Evolutionary conservation across 2,113 vertebrate species (phyloP).

Genomic region (Lichenostomus cassidix): DNA sequence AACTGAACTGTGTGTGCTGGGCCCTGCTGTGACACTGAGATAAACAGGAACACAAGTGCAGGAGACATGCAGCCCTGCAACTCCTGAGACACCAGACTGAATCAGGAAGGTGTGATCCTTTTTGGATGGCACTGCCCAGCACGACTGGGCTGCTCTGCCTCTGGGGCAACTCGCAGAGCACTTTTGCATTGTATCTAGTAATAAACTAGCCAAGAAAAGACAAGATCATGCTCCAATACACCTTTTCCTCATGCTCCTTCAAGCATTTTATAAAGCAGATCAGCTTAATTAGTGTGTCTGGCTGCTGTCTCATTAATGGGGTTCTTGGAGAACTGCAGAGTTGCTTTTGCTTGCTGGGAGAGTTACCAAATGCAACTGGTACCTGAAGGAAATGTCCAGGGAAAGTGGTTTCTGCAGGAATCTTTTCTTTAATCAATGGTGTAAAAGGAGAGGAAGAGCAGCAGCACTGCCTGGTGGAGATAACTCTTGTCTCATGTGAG

Average conservation of each 20-base stretch:
- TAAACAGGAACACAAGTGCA: background rate
- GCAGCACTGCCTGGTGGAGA: background rate
- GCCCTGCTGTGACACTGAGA: background rate
- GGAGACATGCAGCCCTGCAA: background rate
- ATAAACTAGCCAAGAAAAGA: background rate
- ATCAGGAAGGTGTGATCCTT: fast-evolving
- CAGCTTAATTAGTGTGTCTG: background rate
- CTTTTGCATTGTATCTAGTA: fast-evolving
- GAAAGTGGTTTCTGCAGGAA: background rate
- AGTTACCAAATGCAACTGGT: background rate
- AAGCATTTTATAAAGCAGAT: background rate
- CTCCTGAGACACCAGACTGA: background rate
- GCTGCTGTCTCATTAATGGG: background rate
- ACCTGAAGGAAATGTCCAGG: background rate
- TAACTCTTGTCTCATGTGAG: background rate
- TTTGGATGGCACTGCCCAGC: background rate
- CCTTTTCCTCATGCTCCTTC: background rate
- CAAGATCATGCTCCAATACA: background rate
- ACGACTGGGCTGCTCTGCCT: fast-evolving
- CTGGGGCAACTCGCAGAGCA: fast-evolving
- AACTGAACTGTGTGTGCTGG: background rate
- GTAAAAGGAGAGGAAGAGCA: background rate
- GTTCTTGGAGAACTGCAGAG: background rate
- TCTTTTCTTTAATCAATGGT: background rate
- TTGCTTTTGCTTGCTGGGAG: background rate